Evolutionary conservation across 2,797 vertebrate species (phyloP).

Genomic region (Aselliscus stoliczkanus): DNA sequence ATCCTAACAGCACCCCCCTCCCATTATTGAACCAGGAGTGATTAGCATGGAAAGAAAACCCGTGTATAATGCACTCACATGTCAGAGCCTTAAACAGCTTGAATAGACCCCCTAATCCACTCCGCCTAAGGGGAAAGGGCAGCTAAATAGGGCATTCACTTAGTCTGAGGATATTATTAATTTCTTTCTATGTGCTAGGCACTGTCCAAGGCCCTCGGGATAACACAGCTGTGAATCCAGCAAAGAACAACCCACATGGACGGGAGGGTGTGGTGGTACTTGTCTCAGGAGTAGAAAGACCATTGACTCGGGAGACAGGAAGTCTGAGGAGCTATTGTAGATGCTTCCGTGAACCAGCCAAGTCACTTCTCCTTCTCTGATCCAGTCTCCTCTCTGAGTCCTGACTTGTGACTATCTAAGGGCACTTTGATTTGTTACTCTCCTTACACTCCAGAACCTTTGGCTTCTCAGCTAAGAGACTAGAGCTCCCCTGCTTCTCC

Average conservation of each 20-base stretch:
- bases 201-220: neutral
- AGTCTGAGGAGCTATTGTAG: neutral
- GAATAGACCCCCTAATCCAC: too few species aligned
- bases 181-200: neutral
- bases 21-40: neutral
- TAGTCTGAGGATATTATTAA: neutral
- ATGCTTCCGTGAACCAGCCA: neutral
- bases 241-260: neutral
- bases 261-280: neutral
- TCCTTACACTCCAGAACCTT: neutral
- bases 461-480: neutral
- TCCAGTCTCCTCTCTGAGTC: neutral
- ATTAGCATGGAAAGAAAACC: neutral
- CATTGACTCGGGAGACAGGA: neutral
- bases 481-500: neutral
- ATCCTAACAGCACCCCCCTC: neutral
- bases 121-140: neutral
- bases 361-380: neutral
- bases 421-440: neutral
- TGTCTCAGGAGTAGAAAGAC: neutral
- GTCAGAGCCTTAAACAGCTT: neutral
- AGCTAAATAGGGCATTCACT: neutral
- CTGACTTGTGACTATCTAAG: neutral
- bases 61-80: neutral
- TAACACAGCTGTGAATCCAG: neutral